These are phyloP conservation scores for Proteles cristata DNA, from an alignment of 2,113 vertebrate genomes.

Conservation along the genomic window DNA sequence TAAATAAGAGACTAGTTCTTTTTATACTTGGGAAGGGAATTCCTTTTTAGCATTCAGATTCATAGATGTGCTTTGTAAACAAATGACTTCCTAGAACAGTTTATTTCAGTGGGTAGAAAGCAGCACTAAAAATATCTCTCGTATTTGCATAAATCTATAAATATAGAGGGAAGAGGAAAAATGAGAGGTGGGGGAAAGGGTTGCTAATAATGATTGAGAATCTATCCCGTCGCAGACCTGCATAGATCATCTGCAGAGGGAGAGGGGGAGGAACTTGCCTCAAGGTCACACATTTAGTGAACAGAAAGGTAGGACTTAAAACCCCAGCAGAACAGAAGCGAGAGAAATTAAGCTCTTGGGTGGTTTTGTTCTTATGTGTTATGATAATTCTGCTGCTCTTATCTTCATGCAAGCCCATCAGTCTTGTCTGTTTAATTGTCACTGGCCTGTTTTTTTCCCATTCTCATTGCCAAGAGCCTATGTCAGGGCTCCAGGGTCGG, in stretches of 20 bases:
- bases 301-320: not conserved
- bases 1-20: slow-evolving; percentile 46
- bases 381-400: not conserved
- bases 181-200: not conserved
- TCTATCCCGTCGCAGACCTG: not conserved
- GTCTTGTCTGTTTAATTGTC: not conserved
- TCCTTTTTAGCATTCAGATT: slow-evolving; percentile 56
- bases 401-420: not conserved
- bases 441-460: not conserved
- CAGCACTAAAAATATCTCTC: slow-evolving; percentile 32
- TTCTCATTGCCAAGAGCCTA: not conserved
- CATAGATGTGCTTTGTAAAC: slow-evolving; percentile 60
- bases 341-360: not conserved
- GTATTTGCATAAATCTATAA: slow-evolving; percentile 45
- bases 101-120: slow-evolving; percentile 54
- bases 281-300: not conserved
- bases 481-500: not conserved
- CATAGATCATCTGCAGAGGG: not conserved
- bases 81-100: slow-evolving; percentile 41
- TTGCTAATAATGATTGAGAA: not conserved
- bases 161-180: slow-evolving; percentile 18
- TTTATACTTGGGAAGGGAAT: slow-evolving; percentile 65
- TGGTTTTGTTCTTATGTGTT: not conserved
- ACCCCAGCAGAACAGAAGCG: not conserved
- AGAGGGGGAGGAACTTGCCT: not conserved